phyloP scores from a whole-genome alignment of 2,113 vertebrate genomes.

The Chascanopsetta lugubris region DNA sequence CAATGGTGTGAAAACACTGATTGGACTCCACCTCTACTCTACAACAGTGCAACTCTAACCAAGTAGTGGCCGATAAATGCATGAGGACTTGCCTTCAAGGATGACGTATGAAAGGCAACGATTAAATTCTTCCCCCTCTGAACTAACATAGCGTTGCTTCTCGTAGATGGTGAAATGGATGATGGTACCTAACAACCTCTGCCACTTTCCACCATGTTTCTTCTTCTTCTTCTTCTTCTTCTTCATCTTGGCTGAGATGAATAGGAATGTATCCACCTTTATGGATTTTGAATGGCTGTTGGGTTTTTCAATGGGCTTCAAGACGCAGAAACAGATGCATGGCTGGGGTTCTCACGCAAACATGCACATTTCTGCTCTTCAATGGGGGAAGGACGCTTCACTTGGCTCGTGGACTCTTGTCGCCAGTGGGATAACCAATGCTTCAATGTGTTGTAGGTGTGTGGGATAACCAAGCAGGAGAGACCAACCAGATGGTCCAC shows the following conservation, averaged over 20 bases:
- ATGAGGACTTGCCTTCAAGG: slow-evolving; percentile 45
- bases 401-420: slow-evolving; percentile 7
- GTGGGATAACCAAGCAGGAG: slow-evolving; percentile 94
- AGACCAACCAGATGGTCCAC: slow-evolving; percentile 98
- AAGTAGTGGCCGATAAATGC: slow-evolving; percentile 41
- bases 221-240: no score
- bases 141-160: slow-evolving; percentile 62
- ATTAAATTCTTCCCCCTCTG: slow-evolving; percentile 32
- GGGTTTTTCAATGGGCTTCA: slow-evolving; percentile 37
- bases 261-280: slow-evolving; percentile 17
- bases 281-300: slow-evolving; percentile 13
- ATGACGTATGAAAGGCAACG: slow-evolving; percentile 44
- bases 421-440: slow-evolving; percentile 51
- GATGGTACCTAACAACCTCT: slow-evolving; percentile 64
- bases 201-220: slow-evolving; percentile 46
- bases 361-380: slow-evolving; percentile 51
- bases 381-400: slow-evolving; percentile 15
- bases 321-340: slow-evolving; percentile 61
- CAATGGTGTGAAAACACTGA: slow-evolving; percentile 39
- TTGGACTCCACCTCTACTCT: slow-evolving; percentile 39
- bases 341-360: slow-evolving; percentile 47
- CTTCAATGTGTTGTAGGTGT: slow-evolving; percentile 76
- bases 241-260: slow-evolving; percentile 48
- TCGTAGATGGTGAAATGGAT: slow-evolving; percentile 60
- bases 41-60: slow-evolving; percentile 33